Evolutionary conservation across 2,797 vertebrate species (phyloP).

Genomic region (Staurois parvus): DNA sequence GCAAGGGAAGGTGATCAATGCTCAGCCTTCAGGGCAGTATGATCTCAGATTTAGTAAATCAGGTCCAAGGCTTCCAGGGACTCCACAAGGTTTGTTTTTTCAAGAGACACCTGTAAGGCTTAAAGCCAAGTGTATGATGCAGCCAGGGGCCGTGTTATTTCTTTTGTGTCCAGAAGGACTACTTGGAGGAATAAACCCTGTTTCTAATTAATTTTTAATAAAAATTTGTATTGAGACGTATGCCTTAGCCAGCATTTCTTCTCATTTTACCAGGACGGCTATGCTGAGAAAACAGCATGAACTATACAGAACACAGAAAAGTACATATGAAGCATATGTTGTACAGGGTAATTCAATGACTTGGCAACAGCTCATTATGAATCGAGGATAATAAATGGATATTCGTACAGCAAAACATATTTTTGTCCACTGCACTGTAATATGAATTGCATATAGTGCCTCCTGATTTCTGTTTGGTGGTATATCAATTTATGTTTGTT

Average conservation of each 20-base stretch:
- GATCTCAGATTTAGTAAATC: background rate
- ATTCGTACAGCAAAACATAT: background rate
- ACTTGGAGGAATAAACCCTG: conserved; percentile 42
- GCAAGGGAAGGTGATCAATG: background rate
- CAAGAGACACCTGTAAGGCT: conserved; percentile 58
- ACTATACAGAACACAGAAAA: conserved; percentile 22
- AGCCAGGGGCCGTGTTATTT: conserved; percentile 51
- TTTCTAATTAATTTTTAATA: conserved; percentile 62
- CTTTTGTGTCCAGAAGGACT: conserved; percentile 46
- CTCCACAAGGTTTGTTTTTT: conserved; percentile 34
- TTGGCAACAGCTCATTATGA: background rate
- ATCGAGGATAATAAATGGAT: background rate
- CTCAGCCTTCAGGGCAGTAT: background rate
- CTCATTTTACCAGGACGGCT: conserved; percentile 31
- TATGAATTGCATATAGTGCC: background rate
- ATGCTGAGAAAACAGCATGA: conserved; percentile 13
- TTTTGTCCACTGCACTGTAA: background rate
- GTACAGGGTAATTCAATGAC: background rate
- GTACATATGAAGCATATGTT: conserved; percentile 4
- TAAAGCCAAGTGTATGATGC: conserved; percentile 46
- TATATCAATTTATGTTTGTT: background rate
- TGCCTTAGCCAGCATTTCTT: conserved; percentile 8
- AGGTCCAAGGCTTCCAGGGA: conserved; percentile 1
- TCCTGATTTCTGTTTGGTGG: background rate
- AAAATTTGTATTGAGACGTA: conserved; percentile 47